Base-by-base conservation (phyloP, 2,797 vertebrate genomes). In the Channallabes apus region DNA sequence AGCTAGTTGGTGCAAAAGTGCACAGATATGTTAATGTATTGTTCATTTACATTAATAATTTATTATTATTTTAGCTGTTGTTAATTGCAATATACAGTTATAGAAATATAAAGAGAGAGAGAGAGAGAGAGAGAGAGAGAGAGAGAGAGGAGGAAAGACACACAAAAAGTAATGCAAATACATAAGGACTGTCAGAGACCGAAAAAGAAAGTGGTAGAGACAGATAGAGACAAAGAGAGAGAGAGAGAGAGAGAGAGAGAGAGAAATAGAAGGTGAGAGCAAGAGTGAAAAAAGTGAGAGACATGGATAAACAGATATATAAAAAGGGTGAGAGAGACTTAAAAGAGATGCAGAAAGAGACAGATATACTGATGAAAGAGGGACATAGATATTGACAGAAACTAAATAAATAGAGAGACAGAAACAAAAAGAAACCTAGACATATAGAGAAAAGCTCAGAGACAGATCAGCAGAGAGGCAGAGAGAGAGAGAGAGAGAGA, bases 181-280 rank as follows among this genome's bases (percentile, higher is more conserved):
- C 38, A 41, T 41, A 82, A n/a, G 73, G 81, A 72, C 12, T 27
- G 67, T 61, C 79, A 84, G 65, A 81, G 68, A 84, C 54, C 69
- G 38, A 75, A 80, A 85, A 3, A 22, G 32, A 35, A 72, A 76
- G 41, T 6, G 8, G 7, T 9, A 46, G 41, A 46, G 41, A 46
- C 41, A n/a, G 38, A 59, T 12, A n/a, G 24, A 17, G 51, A 54
- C 2, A 54, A 1, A 78, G 6, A 59, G 18, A 82, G 24, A 58
- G 20, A 24, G 24, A 17, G 27, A 51, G 6, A 68, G 3, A 61
- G 18, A 35, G 9, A 82, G 24, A 83, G n/a, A 73, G 58, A 64
- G 24, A 46, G 56, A 61, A 71, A 84, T 61, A 80, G 73, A 51
- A 46, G 2, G 83, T 82, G 18, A 83, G 32, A 82, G 83, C 82